phyloP scores from a whole-genome alignment of 1,140 invertebrate species.

The Bursaphelenchus mucronatus region DNA sequence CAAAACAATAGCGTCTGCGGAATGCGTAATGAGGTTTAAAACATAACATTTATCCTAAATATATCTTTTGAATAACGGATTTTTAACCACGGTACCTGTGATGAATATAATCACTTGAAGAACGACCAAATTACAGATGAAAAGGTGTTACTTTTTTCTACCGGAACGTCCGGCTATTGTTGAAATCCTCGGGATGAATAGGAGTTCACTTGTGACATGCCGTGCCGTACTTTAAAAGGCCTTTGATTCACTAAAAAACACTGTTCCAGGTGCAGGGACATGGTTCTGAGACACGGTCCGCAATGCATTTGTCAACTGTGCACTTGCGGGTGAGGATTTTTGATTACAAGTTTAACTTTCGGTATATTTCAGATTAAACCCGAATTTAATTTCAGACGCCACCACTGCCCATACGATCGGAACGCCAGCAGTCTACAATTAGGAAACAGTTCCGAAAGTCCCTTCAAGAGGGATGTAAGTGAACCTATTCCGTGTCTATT shows the following conservation, averaged over 20 bases:
- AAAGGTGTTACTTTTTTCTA: conserved; percentile 6
- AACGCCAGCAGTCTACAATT: conserved; percentile 35
- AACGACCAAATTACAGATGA: not conserved
- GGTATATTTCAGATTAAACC: conserved; percentile 9
- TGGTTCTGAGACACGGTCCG: conserved; percentile 33
- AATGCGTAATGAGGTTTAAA: no score
- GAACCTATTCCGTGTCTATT: not conserved
- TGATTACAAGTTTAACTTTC: not conserved
- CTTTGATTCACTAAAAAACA: not conserved
- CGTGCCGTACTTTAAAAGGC: no score
- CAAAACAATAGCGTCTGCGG: no score
- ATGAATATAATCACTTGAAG: not conserved
- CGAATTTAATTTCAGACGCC: conserved; percentile 30
- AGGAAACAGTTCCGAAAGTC: conserved; percentile 24
- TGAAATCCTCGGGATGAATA: not conserved
- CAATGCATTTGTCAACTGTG: conserved; percentile 49
- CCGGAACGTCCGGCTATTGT: not conserved
- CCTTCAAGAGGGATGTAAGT: conserved; percentile 35
- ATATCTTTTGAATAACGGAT: not conserved
- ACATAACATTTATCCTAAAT: no score
- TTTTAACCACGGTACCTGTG: not conserved
- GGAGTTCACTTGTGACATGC: not conserved
- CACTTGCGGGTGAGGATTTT: conserved; percentile 40
- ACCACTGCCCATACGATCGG: conserved; percentile 42
- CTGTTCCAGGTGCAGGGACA: not conserved